Evolutionary conservation across 2,797 vertebrate genomes (phyloP), one percentile per base, ranked within the genome.

Genomic region (Pangasius larnaudii): DNA sequence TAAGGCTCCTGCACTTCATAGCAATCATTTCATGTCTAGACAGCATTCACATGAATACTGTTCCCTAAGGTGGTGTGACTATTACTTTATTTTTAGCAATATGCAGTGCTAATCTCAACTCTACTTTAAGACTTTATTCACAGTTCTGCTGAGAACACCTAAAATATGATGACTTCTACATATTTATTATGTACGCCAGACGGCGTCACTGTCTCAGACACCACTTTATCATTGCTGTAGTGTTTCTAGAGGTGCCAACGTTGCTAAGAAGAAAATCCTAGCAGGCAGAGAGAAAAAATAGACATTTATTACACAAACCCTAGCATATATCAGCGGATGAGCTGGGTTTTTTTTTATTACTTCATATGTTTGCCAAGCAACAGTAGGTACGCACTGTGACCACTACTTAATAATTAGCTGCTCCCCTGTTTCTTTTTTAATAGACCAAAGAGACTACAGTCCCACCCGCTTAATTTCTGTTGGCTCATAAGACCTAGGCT

Each of bases 21-120:
- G 42, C 61, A 49, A 46, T 65, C 61, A 30, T 19, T 67, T 65
- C 16, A 51, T 22, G 42, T 67, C 42, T 65, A 30, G 81, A 67
- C 61, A 33, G 61, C 61, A 67, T 51, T 67, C 51, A 30, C 42
- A 51, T 83, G 42, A 67, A 67, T 33, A 13, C 79, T 18, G 58
- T 19, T 82, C 39, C 80, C 80, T 46, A n/a, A 65, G n/a, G 27
- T 83, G 42, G 27, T 83, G 42, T 83, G 81, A 83, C 24, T 82
- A 82, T 36, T 42, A 24, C 56, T 63, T 42, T 82, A 63, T 59
- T 81, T 53, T 81, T 61, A 82, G 80, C 39, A 49, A 30, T 46
- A 83, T 67, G 19, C 27, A 65, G 61, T 11, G 16, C 42, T 46
- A 63, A 16, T 61, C 58, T 63, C 39, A 83, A 65, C 27, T 67